Base-by-base conservation (phyloP, 53 echinoderm and acorn worm species). In the Echinometra lucunter region DNA sequence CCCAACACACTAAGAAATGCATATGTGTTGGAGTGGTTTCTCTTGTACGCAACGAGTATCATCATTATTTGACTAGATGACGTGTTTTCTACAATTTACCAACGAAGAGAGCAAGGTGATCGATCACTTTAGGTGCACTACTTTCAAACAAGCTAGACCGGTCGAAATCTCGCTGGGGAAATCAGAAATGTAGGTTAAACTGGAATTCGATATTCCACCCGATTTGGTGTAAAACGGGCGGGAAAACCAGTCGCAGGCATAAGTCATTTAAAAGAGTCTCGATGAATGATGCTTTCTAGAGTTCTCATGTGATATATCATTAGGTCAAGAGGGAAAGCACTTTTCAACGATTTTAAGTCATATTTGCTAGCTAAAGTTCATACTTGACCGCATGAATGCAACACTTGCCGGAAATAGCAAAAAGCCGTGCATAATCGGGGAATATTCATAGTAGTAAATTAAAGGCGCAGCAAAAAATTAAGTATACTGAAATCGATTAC, bases 111-210 rank as follows among this genome's bases (percentile, higher is more conserved):
- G 85, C 10, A 85, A 25, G 49, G 49, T 49, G 85, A 85, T 85
- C 85, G 85, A 85, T 85, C 49, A 28, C 85, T 85, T n/a, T n/a
- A 21, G 85, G 85, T 49, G 85, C 85, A 85, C 49, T 85, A 85
- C 85, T 85, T 49, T 85, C 85, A 49, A 49, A 85, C 85, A 85
- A 85, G 85, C 27, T 28, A 85, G 85, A 85, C 85, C 85, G 47
- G 85, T 85, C 45, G 85, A 85, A 85, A 85, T 85, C 85, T 37
- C 89, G 89, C 89, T 9, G 7, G 89, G 89, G 89, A 89, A 89
- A 89, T 89, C 89, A 89, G 35, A 89, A 89, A 89, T 89, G 40
- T 89, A 89, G 89, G 89, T 89, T 89, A 89, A 89, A 89, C 89
- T 89, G 89, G 60, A 89, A 89, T 60, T 21, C 8, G 89, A 89